Evolutionary conservation across 92 coral and sea anemone species (phyloP).

Genomic region (Ricordea florida): DNA sequence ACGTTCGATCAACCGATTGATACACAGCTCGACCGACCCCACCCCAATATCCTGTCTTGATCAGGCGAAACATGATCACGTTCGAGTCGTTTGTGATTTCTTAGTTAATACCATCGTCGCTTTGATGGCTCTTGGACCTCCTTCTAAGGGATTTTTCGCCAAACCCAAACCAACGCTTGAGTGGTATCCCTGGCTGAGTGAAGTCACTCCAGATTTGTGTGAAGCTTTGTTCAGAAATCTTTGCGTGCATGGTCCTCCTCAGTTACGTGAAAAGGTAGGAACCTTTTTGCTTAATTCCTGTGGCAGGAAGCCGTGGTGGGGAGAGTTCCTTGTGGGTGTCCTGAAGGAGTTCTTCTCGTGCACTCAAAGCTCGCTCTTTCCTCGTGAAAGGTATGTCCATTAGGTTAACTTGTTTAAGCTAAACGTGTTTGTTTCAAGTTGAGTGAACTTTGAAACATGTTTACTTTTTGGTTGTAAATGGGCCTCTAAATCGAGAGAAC

Average conservation of each 20-base stretch:
- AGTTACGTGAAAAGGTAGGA: slow-evolving; percentile 81
- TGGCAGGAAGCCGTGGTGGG: slow-evolving; percentile 95
- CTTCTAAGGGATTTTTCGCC: slow-evolving; percentile 66
- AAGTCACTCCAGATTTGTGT: slow-evolving; percentile 72
- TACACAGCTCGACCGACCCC: neutral
- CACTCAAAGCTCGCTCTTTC: slow-evolving; percentile 82
- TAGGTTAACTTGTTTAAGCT: neutral
- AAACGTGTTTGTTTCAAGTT: too few species aligned
- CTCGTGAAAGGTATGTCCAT: slow-evolving; percentile 79
- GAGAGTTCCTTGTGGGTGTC: slow-evolving; percentile 81
- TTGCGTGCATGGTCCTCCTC: slow-evolving; percentile 88
- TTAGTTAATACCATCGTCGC: slow-evolving; percentile 86
- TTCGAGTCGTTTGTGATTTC: slow-evolving; percentile 87
- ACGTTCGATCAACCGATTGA: slow-evolving; percentile 65
- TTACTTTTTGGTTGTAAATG: too few species aligned
- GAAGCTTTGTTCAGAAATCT: slow-evolving; percentile 88
- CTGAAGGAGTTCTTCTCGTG: slow-evolving; percentile 90
- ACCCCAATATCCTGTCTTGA: slow-evolving; percentile 1
- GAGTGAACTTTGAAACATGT: too few species aligned
- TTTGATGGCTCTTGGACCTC: slow-evolving; percentile 68
- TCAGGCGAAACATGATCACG: slow-evolving; percentile 78
- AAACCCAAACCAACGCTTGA: slow-evolving; percentile 39
- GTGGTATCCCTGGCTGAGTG: slow-evolving; percentile 55
- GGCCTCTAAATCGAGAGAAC: neutral
- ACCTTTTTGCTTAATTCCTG: slow-evolving; percentile 87